Percentiles rank a stretch among this genome's conserved stretches.
phyloP scores from a whole-genome alignment of 2,888 invertebrate genomes.

The Acronicta alni region DNA sequence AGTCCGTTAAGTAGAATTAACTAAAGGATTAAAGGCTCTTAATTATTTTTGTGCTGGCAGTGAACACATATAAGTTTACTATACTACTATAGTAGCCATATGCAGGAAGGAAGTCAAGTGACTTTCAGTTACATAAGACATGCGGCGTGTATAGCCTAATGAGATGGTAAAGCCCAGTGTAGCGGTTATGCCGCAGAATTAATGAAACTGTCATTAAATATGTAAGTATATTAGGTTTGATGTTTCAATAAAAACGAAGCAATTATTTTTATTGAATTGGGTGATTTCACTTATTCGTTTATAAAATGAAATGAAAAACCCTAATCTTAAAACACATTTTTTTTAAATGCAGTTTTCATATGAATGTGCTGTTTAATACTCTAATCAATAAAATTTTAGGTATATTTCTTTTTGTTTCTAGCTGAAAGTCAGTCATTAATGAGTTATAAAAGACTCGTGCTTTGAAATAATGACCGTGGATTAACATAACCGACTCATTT shows the following conservation, averaged over 20 bases:
- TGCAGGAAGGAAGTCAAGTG: constrained; percentile 46
- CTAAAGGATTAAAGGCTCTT: constrained; percentile 21
- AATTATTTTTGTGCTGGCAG: constrained; percentile 29
- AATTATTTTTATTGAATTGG: no score
- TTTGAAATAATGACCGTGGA: constrained; percentile 3
- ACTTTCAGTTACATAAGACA: constrained; percentile 47
- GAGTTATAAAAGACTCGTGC: background rate
- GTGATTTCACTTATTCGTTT: background rate
- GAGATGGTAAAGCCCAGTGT: constrained; percentile 31
- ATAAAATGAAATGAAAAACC: no score
- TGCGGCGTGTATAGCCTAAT: constrained; percentile 36
- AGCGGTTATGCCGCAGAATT: constrained; percentile 41
- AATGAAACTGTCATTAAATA: constrained; percentile 40
- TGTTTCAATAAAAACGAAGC: no score
- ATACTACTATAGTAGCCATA: constrained; percentile 3
- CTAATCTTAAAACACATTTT: no score
- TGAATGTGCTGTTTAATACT: background rate
- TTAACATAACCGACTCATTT: background rate
- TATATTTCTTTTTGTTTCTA: no score
- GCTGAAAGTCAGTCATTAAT: background rate
- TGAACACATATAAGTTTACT: constrained; percentile 3
- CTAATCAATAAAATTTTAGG: background rate
- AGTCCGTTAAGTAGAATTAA: constrained; percentile 34
- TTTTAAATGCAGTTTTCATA: no score
- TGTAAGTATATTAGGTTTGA: background rate